Conservation (phyloP, 2,113 vertebrate species). For the Plotosus lineatus region DNA sequence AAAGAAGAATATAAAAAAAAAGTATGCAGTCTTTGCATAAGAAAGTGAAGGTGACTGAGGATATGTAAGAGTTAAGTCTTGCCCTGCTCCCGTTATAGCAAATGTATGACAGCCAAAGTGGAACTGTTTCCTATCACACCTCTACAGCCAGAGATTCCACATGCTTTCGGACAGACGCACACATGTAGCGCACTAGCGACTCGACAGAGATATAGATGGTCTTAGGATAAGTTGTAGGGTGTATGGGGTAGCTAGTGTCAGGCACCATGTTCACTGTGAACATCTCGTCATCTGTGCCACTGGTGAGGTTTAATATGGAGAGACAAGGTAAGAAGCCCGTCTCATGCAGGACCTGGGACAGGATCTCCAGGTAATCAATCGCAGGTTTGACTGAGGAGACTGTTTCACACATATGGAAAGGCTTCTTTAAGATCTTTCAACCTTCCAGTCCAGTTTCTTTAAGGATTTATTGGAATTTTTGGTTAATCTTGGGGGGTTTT, state of each 20-base stretch:
- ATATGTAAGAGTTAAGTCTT: constrained; percentile 67
- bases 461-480: neutral
- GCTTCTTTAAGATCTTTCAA: constrained; percentile 1
- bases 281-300: constrained; percentile 75
- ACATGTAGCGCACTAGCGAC: constrained; percentile 49
- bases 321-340: constrained; percentile 58
- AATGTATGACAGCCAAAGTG: constrained; percentile 62
- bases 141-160: constrained; percentile 62
- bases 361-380: constrained; percentile 68
- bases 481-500: neutral
- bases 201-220: constrained; percentile 38
- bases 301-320: constrained; percentile 62
- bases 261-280: constrained; percentile 77
- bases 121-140: constrained; percentile 72
- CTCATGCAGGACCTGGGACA: constrained; percentile 62
- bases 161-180: constrained; percentile 31
- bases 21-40: neutral
- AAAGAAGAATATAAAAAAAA: neutral
- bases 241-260: constrained; percentile 6
- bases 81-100: constrained; percentile 49
- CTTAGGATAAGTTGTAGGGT: neutral
- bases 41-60: constrained; percentile 31
- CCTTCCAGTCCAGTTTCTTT: neutral
- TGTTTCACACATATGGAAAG: neutral
- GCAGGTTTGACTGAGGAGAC: constrained; percentile 38